A percentile compares a stretch with the other conserved stretches of the same genome.
phyloP scores from a whole-genome alignment of 2,113 vertebrate genomes.

The Taurulus bubalis region DNA sequence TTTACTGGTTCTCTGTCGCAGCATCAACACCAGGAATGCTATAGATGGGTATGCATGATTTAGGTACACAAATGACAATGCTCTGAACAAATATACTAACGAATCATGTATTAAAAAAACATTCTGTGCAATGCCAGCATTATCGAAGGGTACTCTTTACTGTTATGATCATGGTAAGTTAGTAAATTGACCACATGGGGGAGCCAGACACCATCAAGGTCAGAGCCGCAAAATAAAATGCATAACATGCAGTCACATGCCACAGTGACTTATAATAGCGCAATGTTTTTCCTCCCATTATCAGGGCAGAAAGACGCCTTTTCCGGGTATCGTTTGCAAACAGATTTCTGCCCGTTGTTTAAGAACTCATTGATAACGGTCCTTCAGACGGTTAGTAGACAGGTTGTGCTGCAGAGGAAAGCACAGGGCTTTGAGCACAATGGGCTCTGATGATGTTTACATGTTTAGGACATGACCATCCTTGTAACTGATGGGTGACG shows the following conservation, averaged over 20 bases:
- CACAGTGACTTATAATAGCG: slow-evolving; percentile 42
- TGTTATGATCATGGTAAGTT: neutral
- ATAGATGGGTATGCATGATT: neutral
- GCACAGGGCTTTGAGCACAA: neutral
- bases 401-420: neutral
- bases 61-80: neutral
- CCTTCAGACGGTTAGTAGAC: neutral
- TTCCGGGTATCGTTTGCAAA: neutral
- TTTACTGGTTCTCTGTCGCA: neutral
- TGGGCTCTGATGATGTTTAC: neutral
- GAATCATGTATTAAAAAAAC: neutral
- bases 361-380: neutral
- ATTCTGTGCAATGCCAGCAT: neutral
- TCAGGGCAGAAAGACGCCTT: slow-evolving; percentile 8
- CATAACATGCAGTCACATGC: slow-evolving; percentile 51
- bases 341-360: neutral
- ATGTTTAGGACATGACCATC: slow-evolving; percentile 2
- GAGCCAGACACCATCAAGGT: slow-evolving; percentile 49
- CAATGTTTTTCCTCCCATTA: slow-evolving; percentile 21
- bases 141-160: neutral
- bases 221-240: slow-evolving; percentile 11
- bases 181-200: slow-evolving; percentile 64
- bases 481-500: neutral
- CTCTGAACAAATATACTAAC: neutral
- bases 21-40: neutral